A percentile compares a stretch with the other conserved stretches of the same genome.
phyloP scores from a whole-genome alignment of 2,888 invertebrate species.

The Leptinotarsa peninsularis region DNA sequence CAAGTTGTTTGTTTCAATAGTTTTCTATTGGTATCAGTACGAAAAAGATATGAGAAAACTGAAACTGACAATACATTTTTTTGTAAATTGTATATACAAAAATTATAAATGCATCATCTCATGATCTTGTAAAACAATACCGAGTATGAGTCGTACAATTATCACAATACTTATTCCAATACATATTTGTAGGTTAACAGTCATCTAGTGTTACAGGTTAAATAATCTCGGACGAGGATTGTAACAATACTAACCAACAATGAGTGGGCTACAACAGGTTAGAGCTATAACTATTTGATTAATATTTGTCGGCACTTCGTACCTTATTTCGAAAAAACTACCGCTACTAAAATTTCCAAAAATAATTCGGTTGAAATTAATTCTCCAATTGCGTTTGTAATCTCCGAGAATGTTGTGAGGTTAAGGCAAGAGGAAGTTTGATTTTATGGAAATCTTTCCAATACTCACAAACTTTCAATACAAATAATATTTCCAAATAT shows the following conservation, averaged over 20 bases:
- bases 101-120: no score
- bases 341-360: neutral
- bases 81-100: no score
- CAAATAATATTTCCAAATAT: neutral
- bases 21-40: no score
- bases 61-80: no score
- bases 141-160: neutral
- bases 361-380: neutral
- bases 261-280: constrained; percentile 9
- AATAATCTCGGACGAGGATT: neutral
- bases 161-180: neutral
- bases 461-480: no score
- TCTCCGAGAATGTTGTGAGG: neutral
- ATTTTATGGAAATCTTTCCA: neutral
- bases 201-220: neutral
- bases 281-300: neutral
- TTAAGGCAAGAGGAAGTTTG: neutral
- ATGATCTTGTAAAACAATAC: neutral
- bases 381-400: neutral
- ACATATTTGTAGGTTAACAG: constrained; percentile 7
- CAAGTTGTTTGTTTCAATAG: no score
- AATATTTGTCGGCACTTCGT: constrained; percentile 21
- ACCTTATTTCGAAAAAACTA: constrained; percentile 18
- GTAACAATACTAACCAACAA: constrained; percentile 6
- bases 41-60: no score